Conservation (phyloP, 2,888 invertebrate genomes). For the Horisme vitalbata region DNA sequence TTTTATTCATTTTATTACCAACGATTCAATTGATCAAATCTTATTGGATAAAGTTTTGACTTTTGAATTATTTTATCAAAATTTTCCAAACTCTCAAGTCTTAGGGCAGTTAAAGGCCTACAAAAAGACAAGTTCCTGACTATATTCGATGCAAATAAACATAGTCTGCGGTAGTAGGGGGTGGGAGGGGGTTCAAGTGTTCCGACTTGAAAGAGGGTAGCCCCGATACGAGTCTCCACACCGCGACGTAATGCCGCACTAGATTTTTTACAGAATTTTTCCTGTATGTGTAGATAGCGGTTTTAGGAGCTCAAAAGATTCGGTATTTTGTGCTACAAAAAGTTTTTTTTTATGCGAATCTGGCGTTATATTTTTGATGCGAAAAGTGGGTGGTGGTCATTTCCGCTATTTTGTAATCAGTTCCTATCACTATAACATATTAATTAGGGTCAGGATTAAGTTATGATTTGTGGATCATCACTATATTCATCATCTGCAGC, state of each 20-base stretch:
- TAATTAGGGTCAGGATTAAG: too few relatives aligned
- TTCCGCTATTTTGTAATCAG: too few relatives aligned
- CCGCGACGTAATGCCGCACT: conserved; percentile 70
- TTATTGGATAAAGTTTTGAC: too few relatives aligned
- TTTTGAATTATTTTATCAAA: background rate
- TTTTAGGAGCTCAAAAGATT: conserved; percentile 1
- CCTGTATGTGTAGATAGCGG: conserved; percentile 27
- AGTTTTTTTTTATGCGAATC: too few relatives aligned
- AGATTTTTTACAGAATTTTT: conserved; percentile 71
- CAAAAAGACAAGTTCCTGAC: conserved; percentile 37
- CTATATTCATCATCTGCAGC: too few relatives aligned
- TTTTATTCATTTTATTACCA: too few relatives aligned
- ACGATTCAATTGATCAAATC: too few relatives aligned
- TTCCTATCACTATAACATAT: too few relatives aligned
- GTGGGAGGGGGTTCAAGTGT: conserved; percentile 60
- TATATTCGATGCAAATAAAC: conserved; percentile 75
- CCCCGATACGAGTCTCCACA: conserved; percentile 45
- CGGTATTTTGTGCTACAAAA: background rate
- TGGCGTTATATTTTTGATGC: too few relatives aligned
- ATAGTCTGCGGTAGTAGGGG: conserved; percentile 52
- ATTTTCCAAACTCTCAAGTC: conserved; percentile 8
- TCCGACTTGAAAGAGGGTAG: conserved; percentile 65
- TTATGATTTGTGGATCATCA: too few relatives aligned
- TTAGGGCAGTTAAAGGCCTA: conserved; percentile 19
- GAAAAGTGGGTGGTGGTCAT: too few relatives aligned